phyloP scores from a whole-genome alignment of 2,888 invertebrate genomes.

The Cheilosia urbana region DNA sequence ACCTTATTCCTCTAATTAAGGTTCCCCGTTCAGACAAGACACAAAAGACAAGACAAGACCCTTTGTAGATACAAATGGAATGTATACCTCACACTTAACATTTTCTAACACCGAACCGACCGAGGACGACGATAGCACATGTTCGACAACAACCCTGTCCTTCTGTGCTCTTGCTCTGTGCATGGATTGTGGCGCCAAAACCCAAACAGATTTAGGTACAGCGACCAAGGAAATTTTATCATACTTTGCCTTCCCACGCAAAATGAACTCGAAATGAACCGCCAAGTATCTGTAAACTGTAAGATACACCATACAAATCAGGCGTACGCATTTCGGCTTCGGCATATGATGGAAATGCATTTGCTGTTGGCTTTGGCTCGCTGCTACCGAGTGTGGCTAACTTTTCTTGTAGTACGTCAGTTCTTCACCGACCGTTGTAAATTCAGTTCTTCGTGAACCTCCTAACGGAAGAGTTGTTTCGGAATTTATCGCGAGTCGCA shows the following conservation, averaged over 20 bases:
- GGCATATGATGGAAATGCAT: slow-evolving; percentile 52
- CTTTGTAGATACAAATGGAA: slow-evolving; percentile 7
- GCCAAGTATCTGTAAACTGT: slow-evolving; percentile 42
- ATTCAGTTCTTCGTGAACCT: slow-evolving; percentile 74
- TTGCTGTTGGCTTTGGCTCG: no score
- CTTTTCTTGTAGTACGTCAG: slow-evolving; percentile 58
- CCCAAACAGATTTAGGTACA: slow-evolving; percentile 15
- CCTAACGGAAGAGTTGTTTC: slow-evolving; percentile 59
- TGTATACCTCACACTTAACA: slow-evolving; percentile 20
- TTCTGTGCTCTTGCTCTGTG: no score
- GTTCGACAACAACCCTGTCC: slow-evolving; percentile 42
- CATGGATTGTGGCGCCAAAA: slow-evolving; percentile 62
- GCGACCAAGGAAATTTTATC: background rate
- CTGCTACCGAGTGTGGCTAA: slow-evolving; percentile 6
- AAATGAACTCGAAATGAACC: slow-evolving; percentile 70
- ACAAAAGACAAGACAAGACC: background rate
- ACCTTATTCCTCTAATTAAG: slow-evolving; percentile 9
- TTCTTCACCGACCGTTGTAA: slow-evolving; percentile 64
- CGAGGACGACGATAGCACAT: slow-evolving; percentile 42
- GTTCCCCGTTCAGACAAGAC: slow-evolving; percentile 3
- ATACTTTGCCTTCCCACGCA: slow-evolving; percentile 62
- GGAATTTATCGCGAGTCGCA: slow-evolving; percentile 35
- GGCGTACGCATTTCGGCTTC: slow-evolving; percentile 8
- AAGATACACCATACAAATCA: slow-evolving; percentile 42
- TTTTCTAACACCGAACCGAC: background rate